Evolutionary conservation across 2,797 vertebrate species (phyloP).

Genomic region (Alca torda): DNA sequence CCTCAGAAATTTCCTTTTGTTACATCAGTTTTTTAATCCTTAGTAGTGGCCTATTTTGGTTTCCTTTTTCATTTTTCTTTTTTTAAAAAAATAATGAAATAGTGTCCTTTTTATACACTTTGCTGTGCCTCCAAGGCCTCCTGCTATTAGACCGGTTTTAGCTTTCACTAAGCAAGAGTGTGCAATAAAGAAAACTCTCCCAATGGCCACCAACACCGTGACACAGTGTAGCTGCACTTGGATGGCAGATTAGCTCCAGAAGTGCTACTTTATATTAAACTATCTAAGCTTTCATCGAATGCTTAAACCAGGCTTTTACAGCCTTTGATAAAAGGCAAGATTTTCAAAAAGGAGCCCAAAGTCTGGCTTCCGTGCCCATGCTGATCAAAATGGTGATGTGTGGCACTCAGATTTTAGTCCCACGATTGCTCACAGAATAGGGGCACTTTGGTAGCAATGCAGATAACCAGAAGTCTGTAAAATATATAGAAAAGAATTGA

Average conservation of each 20-base stretch:
- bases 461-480: background rate
- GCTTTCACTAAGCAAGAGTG: background rate
- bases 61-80: conserved; percentile 6
- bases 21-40: background rate
- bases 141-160: background rate
- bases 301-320: background rate
- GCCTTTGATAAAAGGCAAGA: background rate
- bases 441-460: background rate
- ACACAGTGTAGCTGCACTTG: background rate
- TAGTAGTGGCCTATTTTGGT: background rate
- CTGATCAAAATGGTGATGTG: background rate
- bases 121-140: background rate
- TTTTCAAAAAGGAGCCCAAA: background rate
- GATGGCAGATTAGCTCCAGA: conserved; percentile 23
- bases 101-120: background rate
- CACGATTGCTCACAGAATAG: background rate
- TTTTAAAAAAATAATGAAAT: background rate
- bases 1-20: conserved; percentile 2
- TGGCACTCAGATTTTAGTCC: background rate
- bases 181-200: background rate
- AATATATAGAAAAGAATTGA: background rate
- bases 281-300: background rate
- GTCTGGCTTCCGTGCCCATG: background rate
- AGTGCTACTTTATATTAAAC: background rate
- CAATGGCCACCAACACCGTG: background rate